phyloP scores from a whole-genome alignment of 2,113 vertebrate genomes.

The Aythya baeri region DNA sequence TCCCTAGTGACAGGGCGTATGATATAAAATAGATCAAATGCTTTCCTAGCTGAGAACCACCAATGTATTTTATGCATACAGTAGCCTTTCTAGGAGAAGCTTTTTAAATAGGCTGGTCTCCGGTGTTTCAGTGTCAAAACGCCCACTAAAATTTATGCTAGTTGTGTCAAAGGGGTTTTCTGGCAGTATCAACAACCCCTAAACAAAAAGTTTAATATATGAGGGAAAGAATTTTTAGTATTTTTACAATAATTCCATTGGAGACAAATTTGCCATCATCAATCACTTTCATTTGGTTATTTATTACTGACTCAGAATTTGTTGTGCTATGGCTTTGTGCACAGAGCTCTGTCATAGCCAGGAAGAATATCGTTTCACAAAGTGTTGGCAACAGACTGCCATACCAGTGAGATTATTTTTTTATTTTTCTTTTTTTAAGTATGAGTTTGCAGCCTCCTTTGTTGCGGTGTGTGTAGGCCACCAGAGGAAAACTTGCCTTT shows the following conservation, averaged over 20 bases:
- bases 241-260: conserved; percentile 7
- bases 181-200: not conserved
- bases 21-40: conserved; percentile 23
- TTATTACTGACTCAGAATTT: not conserved
- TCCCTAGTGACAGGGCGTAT: not conserved
- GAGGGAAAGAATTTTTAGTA: conserved; percentile 37
- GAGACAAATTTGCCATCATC: conserved; percentile 13
- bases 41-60: conserved; percentile 32
- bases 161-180: conserved; percentile 31
- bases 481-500: not conserved
- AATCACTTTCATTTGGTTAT: not conserved
- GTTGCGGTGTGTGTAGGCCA: not conserved
- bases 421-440: not conserved
- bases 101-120: not conserved
- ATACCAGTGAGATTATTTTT: not conserved
- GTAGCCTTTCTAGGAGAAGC: conserved; percentile 4
- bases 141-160: not conserved
- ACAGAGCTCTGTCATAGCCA: not conserved
- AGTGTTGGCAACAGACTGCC: not conserved
- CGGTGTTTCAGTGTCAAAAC: not conserved
- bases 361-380: not conserved
- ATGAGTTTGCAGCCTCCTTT: not conserved
- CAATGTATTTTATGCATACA: conserved; percentile 1
- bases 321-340: not conserved
- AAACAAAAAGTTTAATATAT: not conserved